Evolutionary conservation across 92 coral and sea anemone species (phyloP), one percentile per base, ranked within the genome.

Genomic region (Desmophyllum pertusum): DNA sequence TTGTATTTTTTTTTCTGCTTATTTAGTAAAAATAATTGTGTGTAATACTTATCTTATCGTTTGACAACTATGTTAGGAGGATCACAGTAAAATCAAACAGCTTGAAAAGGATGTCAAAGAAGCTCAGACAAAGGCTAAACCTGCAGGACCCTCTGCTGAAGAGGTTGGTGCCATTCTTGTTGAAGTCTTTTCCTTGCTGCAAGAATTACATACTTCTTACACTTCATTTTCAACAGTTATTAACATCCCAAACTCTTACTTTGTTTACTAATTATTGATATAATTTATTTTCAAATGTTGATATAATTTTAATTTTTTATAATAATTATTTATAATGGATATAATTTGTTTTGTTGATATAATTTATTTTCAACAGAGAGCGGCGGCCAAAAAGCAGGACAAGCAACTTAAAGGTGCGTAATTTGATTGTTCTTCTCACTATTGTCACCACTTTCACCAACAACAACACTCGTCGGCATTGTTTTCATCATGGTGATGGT

Each of bases 61-160:
- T 25, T 46, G 71, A 61, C 14, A 15, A 36, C 53, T 48, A 43
- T 41, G 11, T 53, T 64, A 96, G 98, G 99, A 94, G 84, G 99
- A 97, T 62, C 91, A 89, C 80, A 93, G 86, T 46, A 97, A 85
- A 88, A 94, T 97, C 48, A 97, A 97, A 83, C 92, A 92, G 31
- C 89, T 97, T 53, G 99, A 97, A 62, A 97, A 97, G 73, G 99
- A 97, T 39, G 84, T 94, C 43, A 94, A 89, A 77, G 99, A 97
- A 39, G 99, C 99, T 15, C 88, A 90, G 19, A 68, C 90, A 73
- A 93, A 82, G 72, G 87, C 97, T 23, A 97, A 94, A 45, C 90
- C 98, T 6, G 90, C 99, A 14, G 99, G 99, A 10, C 97, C 97
- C 21, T 91, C 97, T 53, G 98, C 97, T 45, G 99, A 97, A 70